phyloP scores from a whole-genome alignment of 92 coral and sea anemone species.

The Porites cylindrica region DNA sequence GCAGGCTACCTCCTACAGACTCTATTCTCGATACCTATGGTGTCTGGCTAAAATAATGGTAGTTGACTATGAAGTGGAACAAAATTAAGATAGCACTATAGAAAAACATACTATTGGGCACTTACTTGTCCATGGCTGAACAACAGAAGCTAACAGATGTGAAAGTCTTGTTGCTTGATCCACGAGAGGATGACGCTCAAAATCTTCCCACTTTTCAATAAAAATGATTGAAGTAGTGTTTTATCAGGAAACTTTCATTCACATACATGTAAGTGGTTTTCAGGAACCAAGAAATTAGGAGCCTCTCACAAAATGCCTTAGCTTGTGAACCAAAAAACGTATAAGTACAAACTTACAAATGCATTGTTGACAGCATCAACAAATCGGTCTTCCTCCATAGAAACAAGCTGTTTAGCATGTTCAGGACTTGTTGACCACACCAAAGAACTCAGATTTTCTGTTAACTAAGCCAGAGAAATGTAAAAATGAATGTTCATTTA shows the following conservation, averaged over 20 bases:
- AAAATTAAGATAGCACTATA: too few relatives aligned
- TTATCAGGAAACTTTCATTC: background rate
- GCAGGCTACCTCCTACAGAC: too few relatives aligned
- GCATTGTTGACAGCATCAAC: conserved; percentile 98
- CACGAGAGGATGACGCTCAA: conserved; percentile 78
- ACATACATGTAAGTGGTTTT: background rate
- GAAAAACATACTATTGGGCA: background rate
- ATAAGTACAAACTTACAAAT: conserved; percentile 68
- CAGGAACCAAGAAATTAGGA: conserved; percentile 3
- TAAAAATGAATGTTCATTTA: background rate
- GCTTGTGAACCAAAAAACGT: conserved; percentile 39
- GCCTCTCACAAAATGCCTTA: conserved; percentile 83
- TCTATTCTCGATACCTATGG: too few relatives aligned
- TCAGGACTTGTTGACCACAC: conserved; percentile 96
- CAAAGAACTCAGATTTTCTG: conserved; percentile 83
- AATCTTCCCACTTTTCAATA: conserved; percentile 85
- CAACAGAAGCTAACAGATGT: conserved; percentile 71
- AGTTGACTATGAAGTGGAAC: too few relatives aligned
- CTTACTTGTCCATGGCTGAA: conserved; percentile 76
- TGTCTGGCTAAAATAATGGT: too few relatives aligned
- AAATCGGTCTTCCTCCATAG: conserved; percentile 89
- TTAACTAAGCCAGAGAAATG: conserved; percentile 56
- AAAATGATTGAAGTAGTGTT: background rate
- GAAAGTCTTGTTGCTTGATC: conserved; percentile 79
- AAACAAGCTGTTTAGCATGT: conserved; percentile 89